Base-by-base conservation (phyloP, 2,797 vertebrate genomes). In the Centropyge bicolor region DNA sequence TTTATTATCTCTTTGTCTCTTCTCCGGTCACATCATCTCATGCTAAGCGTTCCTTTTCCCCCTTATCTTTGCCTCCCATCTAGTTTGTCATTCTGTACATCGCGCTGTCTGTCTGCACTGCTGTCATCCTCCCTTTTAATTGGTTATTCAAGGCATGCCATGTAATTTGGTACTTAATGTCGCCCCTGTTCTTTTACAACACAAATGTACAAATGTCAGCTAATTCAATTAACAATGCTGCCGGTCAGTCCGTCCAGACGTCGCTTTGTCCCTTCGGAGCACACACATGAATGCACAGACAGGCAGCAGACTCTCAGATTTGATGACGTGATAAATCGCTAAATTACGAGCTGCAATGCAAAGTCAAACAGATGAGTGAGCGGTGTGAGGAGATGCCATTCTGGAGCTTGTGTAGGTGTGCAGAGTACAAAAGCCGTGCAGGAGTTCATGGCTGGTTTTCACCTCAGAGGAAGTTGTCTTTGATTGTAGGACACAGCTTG, bases 1-100 rank as follows among this genome's bases (percentile, higher is more conserved):
- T 89, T 88, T 83, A 92, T 92, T 74, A 89, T 92, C 83, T 73
- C 82, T 88, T 88, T 88, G 78, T 92, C 71, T 89, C 69, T 64
- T 85, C 76, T 80, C 87, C 8, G 41, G 67, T 88, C 82, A 89
- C 80, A 64, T 88, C 88, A 82, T 80, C 78, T 71, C 63, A 76
- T 66, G 38, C 82, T 60, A 68, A 85, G 77, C 62, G 11, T 80
- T 72, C 79, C 61, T 77, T 68, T 57, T 17, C 54, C 70, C 65
- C 52, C 69, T 60, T 72, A 78, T 87, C 86, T 82, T 86, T 76
- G 59, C 67, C 31, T 69, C 19, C 59, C 67, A 81, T 85, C 85
- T 73, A 81, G 36, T 54, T 74, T 86, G 61, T 84, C 64, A 77
- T 86, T 79, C 76, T 70, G 51, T 67, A 52, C 71, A 72, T 84